These are phyloP conservation scores for Artibeus jamaicensis DNA, from an alignment of 2,797 vertebrate genomes.

Conservation along the genomic window DNA sequence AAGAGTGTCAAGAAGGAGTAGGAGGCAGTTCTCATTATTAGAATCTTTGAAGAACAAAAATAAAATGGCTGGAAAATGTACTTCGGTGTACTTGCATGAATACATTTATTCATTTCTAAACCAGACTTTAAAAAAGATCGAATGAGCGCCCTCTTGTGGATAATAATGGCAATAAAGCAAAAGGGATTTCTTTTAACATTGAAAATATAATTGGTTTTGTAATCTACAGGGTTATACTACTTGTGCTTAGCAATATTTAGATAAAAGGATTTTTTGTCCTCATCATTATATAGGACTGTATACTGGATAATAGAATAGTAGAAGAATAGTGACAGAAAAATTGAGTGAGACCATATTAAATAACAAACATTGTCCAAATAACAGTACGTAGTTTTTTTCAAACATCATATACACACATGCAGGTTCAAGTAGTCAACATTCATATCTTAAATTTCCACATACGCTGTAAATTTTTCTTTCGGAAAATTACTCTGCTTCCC, in stretches of 20 bases:
- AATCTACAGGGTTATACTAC: not conserved
- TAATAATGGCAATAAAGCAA: not conserved
- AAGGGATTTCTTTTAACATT: not conserved
- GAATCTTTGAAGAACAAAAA: not conserved
- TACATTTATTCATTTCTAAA: not conserved
- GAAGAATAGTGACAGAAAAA: conserved; percentile 9
- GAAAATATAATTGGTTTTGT: not conserved
- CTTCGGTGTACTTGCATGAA: not conserved
- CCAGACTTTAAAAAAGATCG: not conserved
- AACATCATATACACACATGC: not conserved
- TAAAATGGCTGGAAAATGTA: not conserved
- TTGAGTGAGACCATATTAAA: conserved; percentile 4
- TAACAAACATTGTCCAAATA: not conserved
- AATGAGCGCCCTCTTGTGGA: conserved; percentile 37
- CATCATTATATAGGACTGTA: not conserved
- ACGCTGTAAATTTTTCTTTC: not conserved
- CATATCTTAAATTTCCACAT: not conserved
- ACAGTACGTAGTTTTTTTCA: not conserved
- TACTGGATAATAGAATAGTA: not conserved
- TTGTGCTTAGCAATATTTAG: not conserved
- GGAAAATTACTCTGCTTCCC: not conserved
- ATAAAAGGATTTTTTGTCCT: not conserved
- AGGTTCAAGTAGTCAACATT: not conserved
- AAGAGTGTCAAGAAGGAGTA: not conserved
- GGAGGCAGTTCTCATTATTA: not conserved